These are phyloP conservation scores for Acanthosepion esculentum DNA, from an alignment of 2,888 invertebrate species.

Conservation along the genomic window DNA sequence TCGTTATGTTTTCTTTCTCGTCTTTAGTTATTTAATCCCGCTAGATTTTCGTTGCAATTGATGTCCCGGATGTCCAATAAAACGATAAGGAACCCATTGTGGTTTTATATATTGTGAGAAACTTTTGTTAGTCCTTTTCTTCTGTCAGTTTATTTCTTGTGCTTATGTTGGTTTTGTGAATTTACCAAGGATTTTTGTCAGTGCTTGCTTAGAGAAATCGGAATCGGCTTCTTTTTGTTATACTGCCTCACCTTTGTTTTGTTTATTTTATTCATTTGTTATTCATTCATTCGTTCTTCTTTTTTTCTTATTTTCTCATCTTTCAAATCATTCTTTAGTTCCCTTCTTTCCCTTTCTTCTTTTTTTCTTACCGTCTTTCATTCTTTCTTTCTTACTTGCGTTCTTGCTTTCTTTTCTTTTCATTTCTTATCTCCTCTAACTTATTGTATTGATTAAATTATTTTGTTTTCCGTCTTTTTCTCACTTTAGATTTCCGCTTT, in stretches of 20 bases:
- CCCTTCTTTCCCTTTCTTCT: too few relatives aligned
- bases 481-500: neutral
- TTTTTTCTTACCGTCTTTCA: too few relatives aligned
- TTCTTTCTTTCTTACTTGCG: too few relatives aligned
- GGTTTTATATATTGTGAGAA: neutral
- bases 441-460: too few relatives aligned
- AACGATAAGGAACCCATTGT: neutral
- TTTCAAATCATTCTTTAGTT: too few relatives aligned
- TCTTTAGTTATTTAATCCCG: neutral
- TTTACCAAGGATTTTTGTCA: neutral
- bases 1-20: too few relatives aligned
- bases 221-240: neutral
- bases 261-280: neutral
- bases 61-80: conserved; percentile 18
- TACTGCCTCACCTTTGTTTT: neutral
- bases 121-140: neutral
- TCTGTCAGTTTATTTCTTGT: neutral
- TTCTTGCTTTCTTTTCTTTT: neutral
- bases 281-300: neutral
- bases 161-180: neutral
- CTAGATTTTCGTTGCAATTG: neutral
- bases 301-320: neutral
- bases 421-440: neutral
- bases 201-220: neutral
- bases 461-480: too few relatives aligned